Conservation (phyloP, 1,140 invertebrate species). For the Cotesia typhae region DNA sequence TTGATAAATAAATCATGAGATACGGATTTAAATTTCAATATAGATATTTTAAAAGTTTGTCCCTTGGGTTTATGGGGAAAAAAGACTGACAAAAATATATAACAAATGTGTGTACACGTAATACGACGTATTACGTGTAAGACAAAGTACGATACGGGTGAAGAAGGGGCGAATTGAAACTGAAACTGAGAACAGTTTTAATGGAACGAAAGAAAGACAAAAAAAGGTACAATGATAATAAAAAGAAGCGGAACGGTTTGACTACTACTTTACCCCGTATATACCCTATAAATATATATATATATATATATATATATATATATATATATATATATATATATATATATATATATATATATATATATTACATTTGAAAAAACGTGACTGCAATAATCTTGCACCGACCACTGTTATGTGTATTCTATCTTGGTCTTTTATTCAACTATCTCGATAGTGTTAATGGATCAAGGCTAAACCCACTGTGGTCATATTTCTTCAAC, state of each 20-base stretch:
- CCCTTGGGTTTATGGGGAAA: no score
- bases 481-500: background rate
- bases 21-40: conserved; percentile 12
- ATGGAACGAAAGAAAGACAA: no score
- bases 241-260: no score
- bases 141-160: no score
- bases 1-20: no score
- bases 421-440: conserved; percentile 16
- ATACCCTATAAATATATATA: conserved; percentile 22
- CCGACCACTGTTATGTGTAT: conserved; percentile 22
- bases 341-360: conserved; percentile 7
- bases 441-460: conserved; percentile 18
- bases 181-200: no score
- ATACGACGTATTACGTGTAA: no score
- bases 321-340: conserved; percentile 22
- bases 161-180: no score
- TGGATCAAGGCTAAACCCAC: conserved; percentile 6
- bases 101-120: no score
- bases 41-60: no score
- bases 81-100: no score
- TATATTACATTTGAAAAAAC: conserved; percentile 41
- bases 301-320: conserved; percentile 33
- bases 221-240: no score
- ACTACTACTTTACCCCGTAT: conserved; percentile 29
- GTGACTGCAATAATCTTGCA: conserved; percentile 53